A percentile compares a stretch with the other conserved stretches of the same genome.
Conservation (phyloP, 2,797 vertebrate genomes). For the Chelon labrosus region DNA sequence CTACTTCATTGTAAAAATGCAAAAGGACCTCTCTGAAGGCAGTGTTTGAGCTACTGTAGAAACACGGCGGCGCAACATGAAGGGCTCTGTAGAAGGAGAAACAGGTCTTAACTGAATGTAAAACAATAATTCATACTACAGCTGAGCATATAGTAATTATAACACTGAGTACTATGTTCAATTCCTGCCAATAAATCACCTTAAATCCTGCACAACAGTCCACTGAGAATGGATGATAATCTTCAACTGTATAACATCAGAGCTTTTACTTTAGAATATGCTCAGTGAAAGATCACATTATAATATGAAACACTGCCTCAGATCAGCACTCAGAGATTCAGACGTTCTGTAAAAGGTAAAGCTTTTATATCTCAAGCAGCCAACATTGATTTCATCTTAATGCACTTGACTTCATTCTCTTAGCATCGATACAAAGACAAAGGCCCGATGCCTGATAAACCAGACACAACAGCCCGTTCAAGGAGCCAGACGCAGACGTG, state of each 20-base stretch:
- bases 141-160: no score
- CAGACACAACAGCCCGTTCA: conserved; percentile 31
- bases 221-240: conserved; percentile 1
- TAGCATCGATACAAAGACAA: conserved; percentile 40
- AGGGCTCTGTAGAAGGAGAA: no score
- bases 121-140: no score
- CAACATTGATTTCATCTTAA: conserved; percentile 35
- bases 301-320: conserved; percentile 15
- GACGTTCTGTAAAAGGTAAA: conserved; percentile 21
- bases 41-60: no score
- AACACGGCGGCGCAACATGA: no score
- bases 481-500: conserved; percentile 39
- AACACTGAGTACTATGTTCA: no score
- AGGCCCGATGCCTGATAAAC: conserved; percentile 28
- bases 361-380: conserved; percentile 36
- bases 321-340: conserved; percentile 21
- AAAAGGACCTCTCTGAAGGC: no score
- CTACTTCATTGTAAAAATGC: no score
- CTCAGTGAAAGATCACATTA: conserved; percentile 13
- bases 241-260: conserved; percentile 2
- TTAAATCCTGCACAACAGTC: neutral
- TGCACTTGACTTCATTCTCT: conserved; percentile 34
- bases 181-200: no score
- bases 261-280: conserved; percentile 4
- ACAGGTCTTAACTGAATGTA: no score